A percentile compares a stretch with the other conserved stretches of the same genome.
These are phyloP conservation scores for Bolinopsis microptera DNA, from an alignment of 37 sponge, comb jelly and placozoan genomes.

Conservation along the genomic window DNA sequence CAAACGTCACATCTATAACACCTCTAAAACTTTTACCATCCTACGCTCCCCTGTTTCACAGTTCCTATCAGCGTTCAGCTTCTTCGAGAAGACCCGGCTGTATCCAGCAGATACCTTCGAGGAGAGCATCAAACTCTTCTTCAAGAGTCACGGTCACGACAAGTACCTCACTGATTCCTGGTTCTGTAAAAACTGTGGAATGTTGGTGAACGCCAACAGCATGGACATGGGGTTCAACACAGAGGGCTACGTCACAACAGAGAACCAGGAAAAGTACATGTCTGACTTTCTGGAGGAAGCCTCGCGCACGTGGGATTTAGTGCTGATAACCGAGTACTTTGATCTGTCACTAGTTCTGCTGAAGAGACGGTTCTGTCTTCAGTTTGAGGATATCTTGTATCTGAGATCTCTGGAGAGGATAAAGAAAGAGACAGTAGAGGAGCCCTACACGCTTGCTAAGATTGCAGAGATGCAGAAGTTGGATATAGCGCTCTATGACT, in stretches of 20 bases:
- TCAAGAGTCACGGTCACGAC: neutral
- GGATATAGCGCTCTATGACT: neutral
- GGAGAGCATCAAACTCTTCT: conserved; percentile 22
- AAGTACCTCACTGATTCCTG: neutral
- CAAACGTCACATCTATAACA: neutral
- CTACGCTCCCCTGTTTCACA: neutral
- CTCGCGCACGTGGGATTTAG: neutral
- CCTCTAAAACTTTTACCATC: neutral
- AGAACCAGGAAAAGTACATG: neutral
- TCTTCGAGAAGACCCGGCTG: neutral
- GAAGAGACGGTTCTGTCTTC: conserved; percentile 17
- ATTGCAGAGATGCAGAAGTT: conserved; percentile 2
- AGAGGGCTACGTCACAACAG: neutral
- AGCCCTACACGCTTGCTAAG: conserved; percentile 12
- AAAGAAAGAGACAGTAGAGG: neutral
- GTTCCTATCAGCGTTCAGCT: neutral
- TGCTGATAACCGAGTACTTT: conserved; percentile 1
- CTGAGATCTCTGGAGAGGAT: neutral
- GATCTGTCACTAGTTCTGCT: conserved; percentile 1
- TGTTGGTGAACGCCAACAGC: neutral
- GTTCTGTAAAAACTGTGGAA: conserved; percentile 31
- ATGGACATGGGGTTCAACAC: neutral
- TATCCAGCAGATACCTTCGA: neutral
- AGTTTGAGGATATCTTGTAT: neutral
- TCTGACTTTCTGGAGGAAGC: neutral